Base-by-base conservation (phyloP, 2,113 vertebrate genomes). In the Trematocara variabile region DNA sequence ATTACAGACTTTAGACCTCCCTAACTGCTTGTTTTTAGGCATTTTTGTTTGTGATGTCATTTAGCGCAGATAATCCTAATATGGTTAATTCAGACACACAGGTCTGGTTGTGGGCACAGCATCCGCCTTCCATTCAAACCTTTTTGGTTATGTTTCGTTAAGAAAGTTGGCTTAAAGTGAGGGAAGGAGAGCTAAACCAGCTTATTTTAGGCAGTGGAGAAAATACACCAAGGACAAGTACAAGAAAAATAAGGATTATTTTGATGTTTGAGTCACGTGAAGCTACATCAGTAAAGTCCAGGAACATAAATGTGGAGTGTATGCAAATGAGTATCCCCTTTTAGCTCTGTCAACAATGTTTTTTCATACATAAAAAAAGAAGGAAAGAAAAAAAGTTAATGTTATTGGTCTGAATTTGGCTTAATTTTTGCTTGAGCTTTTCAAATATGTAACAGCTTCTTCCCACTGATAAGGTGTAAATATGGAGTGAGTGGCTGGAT, bases 401-500 rank as follows among this genome's bases (percentile, higher is more conserved):
- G 4, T 65, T 37, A 39, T 30, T 18, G 22, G 22, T n/a, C 25
- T 2, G 16, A 13, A 53, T 46, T 13, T 84, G 20, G 82, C 18
- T 48, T 54, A 22, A 56, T 75, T 81, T 55, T 50, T 46, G 46
- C 22, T 60, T 39, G 56, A n/a, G 77, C 79, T 81, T 65, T n/a
- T 48, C 46, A 75, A 84, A 25, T 18, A 50, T 65, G n/a, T 85
- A 86, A 54, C 13, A 77, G 60, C 25, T 83, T 77, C 41, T 34
- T 63, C 56, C 33, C 2, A 37, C 53, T 77, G 37, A 75, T 83
- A 68, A 58, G 33, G 81, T 56, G 78, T 84, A 90, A 91, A 89
- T 89, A 86, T 86, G 60, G 54, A 83, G 37, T 68, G 63, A 90
- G 84, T 55, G 84, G 63, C 81, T 81, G 70, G 85, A 53, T 53